Base-by-base conservation (phyloP, 2,797 vertebrate species). In the Hemitrygon akajei region DNA sequence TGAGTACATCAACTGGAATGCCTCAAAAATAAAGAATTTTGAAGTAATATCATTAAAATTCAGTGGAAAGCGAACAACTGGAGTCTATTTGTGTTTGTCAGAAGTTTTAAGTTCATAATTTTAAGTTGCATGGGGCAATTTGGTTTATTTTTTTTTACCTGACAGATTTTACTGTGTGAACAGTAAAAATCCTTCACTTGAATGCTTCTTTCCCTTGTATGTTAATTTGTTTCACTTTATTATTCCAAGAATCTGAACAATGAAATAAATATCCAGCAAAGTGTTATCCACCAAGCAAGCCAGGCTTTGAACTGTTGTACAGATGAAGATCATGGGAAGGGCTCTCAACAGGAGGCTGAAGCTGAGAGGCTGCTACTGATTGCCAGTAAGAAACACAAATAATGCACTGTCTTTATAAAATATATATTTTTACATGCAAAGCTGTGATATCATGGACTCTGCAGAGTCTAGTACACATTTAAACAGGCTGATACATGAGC, bases 261-360 rank as follows among this genome's bases (percentile, higher is more conserved):
- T 94, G 98, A 99, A 93, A 96, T 99, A 95, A 99, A 98, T 95
- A 94, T 99, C 95, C 99, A 99, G 95, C 98, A 99, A 96, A 99
- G 98, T 0, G 97, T 99, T 93, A 99, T 99, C 94, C 97, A 98
- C 94, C 99, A 99, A 96, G 98, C 99, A 94, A 99, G 98, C 94
- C 99, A 99, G 96, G 98, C 99, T 6, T 97, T 99, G 60, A 99
- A 99, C 95, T 99, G 99, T 95, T 99, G 99, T 95, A 97, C 97
- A 1, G 99, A 99, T 93, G 98, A 98, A 94, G 98, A 99, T 1
- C 99, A 99, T 10, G 99, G 99, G 2, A 99, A 98, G 95, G 99
- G 99, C 4, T 98, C 98, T 0, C 97, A 98, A 94, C 98, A 99
- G 95, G 99, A 99, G 96, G 99, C 98, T 0, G 99, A 99, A 94